These are phyloP conservation scores for Meriones unguiculatus DNA, from an alignment of 2,113 vertebrate genomes.

Conservation along the genomic window DNA sequence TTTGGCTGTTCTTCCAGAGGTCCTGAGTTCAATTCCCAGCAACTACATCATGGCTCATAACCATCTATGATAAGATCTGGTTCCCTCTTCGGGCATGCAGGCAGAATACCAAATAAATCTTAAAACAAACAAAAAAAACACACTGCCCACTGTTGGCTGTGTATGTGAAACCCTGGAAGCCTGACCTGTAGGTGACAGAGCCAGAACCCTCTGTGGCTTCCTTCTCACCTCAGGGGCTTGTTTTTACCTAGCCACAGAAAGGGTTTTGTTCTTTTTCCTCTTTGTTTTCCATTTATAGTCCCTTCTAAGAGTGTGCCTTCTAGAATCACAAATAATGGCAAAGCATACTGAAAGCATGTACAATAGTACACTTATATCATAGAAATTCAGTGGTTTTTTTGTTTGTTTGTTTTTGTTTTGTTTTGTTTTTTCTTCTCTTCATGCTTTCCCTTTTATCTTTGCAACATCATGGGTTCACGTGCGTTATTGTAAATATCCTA, in stretches of 20 bases:
- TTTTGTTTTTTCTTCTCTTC: background rate
- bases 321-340: background rate
- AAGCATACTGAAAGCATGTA: background rate
- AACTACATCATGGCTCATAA: no score
- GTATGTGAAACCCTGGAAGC: background rate
- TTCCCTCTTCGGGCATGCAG: no score
- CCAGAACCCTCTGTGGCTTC: background rate
- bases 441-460: background rate
- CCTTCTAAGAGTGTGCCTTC: background rate
- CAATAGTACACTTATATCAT: background rate
- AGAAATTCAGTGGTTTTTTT: background rate
- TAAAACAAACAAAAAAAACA: no score
- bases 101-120: no score
- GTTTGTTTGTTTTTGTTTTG: no score
- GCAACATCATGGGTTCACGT: background rate
- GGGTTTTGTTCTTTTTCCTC: background rate
- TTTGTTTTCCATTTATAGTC: background rate
- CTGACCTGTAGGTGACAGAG: no score
- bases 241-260: background rate
- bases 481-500: background rate
- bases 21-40: no score
- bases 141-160: background rate
- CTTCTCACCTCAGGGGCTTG: background rate
- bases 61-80: no score
- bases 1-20: no score